Conservation (phyloP, 2,888 invertebrate species). For the Drosophila falleni region DNA sequence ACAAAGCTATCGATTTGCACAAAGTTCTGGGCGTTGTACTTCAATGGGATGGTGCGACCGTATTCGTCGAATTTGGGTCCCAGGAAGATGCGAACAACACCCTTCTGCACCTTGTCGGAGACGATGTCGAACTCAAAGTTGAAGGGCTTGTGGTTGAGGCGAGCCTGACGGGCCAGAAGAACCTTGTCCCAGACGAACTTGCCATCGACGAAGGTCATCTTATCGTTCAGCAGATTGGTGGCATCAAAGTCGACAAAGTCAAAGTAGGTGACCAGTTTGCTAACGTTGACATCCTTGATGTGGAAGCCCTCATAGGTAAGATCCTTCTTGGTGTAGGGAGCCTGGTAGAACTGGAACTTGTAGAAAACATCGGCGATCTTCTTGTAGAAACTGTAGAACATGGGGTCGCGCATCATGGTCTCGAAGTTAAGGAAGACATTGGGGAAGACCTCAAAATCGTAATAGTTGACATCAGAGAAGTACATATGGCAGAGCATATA, state of each 20-base stretch:
- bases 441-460: slow-evolving; percentile 81
- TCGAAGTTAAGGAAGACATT: slow-evolving; percentile 88
- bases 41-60: slow-evolving; percentile 87
- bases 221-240: slow-evolving; percentile 87
- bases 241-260: slow-evolving; percentile 89
- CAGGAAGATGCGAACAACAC: slow-evolving; percentile 89
- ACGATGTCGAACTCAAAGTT: slow-evolving; percentile 87
- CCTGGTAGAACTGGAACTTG: slow-evolving; percentile 88
- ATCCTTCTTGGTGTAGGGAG: slow-evolving; percentile 88
- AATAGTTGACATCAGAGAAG: slow-evolving; percentile 71
- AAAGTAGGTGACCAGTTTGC: slow-evolving; percentile 90
- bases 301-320: slow-evolving; percentile 88
- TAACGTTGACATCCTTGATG: slow-evolving; percentile 88
- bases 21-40: slow-evolving; percentile 88
- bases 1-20: slow-evolving; percentile 88
- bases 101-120: slow-evolving; percentile 87
- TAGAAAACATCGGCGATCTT: slow-evolving; percentile 87
- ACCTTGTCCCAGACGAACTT: slow-evolving; percentile 79
- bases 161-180: slow-evolving; percentile 87
- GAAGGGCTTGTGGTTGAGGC: slow-evolving; percentile 89
- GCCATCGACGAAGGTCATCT: slow-evolving; percentile 86
- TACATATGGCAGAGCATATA: slow-evolving; percentile 77
- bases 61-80: slow-evolving; percentile 89
- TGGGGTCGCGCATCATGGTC: slow-evolving; percentile 90
- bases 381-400: slow-evolving; percentile 90